These are phyloP conservation scores for Drosophila yooni DNA, from an alignment of 2,888 invertebrate genomes.

Conservation along the genomic window DNA sequence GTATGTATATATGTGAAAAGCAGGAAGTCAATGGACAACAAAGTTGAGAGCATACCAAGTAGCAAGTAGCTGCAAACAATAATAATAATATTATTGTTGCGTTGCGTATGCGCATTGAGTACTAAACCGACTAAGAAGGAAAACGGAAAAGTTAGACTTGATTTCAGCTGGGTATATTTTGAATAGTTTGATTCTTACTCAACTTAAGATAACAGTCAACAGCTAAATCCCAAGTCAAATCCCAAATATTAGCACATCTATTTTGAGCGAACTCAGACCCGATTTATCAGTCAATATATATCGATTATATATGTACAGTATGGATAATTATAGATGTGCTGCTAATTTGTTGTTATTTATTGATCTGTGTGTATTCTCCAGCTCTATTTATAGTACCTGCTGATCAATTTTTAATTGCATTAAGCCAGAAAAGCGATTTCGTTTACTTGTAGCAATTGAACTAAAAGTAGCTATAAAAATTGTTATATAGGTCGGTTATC, in stretches of 20 bases:
- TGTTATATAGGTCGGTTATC: conserved; percentile 10
- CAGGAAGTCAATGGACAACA: conserved; percentile 25
- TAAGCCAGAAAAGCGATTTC: not conserved
- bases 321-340: not conserved
- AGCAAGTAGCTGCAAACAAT: conserved; percentile 21
- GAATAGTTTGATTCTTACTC: not conserved
- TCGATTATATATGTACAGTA: not conserved
- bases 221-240: not conserved
- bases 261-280: not conserved
- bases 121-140: not conserved
- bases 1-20: conserved; percentile 12
- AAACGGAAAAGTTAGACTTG: not conserved
- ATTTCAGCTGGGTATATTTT: not conserved
- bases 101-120: conserved; percentile 1
- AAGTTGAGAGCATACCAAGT: conserved; percentile 12
- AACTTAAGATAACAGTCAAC: not conserved
- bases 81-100: conserved; percentile 1
- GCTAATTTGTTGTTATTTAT: conserved; percentile 20
- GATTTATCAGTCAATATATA: not conserved
- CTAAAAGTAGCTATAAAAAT: not conserved
- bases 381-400: conserved; percentile 17
- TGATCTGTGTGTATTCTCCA: not conserved
- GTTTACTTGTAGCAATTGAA: conserved; percentile 8
- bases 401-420: conserved; percentile 8
- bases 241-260: not conserved